A percentile compares a stretch with the other conserved stretches of the same genome.
These are phyloP conservation scores for Hemicrepidius hirtus DNA, from an alignment of 2,888 invertebrate species.

Conservation along the genomic window DNA sequence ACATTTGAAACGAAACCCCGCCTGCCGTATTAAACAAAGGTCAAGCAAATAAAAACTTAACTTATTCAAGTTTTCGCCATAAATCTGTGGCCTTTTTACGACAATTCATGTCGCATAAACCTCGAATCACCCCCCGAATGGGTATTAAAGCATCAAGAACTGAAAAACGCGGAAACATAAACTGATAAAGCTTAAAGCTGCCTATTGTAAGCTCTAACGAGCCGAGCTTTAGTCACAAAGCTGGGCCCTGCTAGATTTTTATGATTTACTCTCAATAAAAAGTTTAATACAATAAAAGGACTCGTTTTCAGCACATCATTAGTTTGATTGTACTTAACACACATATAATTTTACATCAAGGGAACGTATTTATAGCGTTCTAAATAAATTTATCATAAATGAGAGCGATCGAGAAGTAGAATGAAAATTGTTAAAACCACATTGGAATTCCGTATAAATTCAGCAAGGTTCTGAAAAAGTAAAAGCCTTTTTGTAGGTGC, in stretches of 20 bases:
- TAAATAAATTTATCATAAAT: neutral
- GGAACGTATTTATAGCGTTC: neutral
- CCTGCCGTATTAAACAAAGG: slow-evolving; percentile 17
- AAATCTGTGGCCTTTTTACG: slow-evolving; percentile 28
- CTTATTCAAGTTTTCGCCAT: slow-evolving; percentile 25
- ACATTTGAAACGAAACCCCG: neutral
- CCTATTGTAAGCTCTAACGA: slow-evolving; percentile 28
- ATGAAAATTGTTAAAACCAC: neutral
- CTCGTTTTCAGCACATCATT: slow-evolving; percentile 18
- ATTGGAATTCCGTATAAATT: neutral
- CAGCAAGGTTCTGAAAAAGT: slow-evolving; percentile 7
- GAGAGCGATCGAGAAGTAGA: neutral
- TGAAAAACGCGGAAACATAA: slow-evolving; percentile 32
- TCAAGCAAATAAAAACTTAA: slow-evolving; percentile 27
- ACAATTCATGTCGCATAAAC: slow-evolving; percentile 27
- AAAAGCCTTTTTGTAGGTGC: slow-evolving; percentile 8
- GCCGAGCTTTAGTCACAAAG: slow-evolving; percentile 6
- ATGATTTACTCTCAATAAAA: slow-evolving; percentile 27
- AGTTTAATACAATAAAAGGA: slow-evolving; percentile 6
- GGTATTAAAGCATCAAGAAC: slow-evolving; percentile 28
- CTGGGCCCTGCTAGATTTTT: slow-evolving; percentile 12
- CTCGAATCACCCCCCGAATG: slow-evolving; percentile 24
- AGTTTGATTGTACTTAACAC: slow-evolving; percentile 1
- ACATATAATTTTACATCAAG: no score
- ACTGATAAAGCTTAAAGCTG: slow-evolving; percentile 33